Evolutionary conservation across 2,113 vertebrate genomes (phyloP).

Genomic region (Callopanchax toddi): DNA sequence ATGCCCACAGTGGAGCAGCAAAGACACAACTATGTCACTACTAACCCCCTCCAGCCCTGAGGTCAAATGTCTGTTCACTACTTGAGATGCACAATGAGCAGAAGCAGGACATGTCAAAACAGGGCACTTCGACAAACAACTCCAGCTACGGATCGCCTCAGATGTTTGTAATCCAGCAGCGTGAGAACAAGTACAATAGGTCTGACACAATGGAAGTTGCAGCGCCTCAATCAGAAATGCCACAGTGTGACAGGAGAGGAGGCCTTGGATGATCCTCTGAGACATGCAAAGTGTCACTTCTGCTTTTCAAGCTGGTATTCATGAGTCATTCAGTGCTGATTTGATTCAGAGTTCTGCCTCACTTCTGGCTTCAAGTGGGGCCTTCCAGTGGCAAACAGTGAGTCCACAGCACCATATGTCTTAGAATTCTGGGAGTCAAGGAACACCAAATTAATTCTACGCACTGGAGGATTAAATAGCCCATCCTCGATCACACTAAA

Average conservation of each 20-base stretch:
- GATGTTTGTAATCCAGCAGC: background rate
- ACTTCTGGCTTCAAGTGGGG: slow-evolving; percentile 28
- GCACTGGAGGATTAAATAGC: slow-evolving; percentile 64
- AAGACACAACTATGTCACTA: slow-evolving; percentile 16
- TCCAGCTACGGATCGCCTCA: background rate
- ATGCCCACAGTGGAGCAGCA: slow-evolving; percentile 13
- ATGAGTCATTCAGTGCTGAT: slow-evolving; percentile 11
- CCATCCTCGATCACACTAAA: slow-evolving; percentile 48
- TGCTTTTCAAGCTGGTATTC: slow-evolving; percentile 14
- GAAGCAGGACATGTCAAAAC: slow-evolving; percentile 9
- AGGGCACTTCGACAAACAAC: background rate
- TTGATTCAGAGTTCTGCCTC: background rate
- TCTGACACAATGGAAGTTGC: slow-evolving; percentile 12
- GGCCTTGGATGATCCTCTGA: background rate
- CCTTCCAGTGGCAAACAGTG: slow-evolving; percentile 35
- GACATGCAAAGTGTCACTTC: slow-evolving; percentile 20
- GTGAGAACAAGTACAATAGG: slow-evolving; percentile 23
- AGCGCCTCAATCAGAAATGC: slow-evolving; percentile 40
- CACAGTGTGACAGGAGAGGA: slow-evolving; percentile 9
- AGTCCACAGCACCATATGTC: slow-evolving; percentile 57
- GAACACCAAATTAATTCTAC: slow-evolving; percentile 68
- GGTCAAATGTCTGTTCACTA: slow-evolving; percentile 43
- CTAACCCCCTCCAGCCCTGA: slow-evolving; percentile 16
- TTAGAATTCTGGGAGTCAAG: slow-evolving; percentile 54
- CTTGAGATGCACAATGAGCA: background rate